Percentiles rank a stretch among this genome's conserved stretches.
These are phyloP conservation scores for Ernsta delagoae DNA, from an alignment of 2,888 invertebrate genomes.

Conservation along the genomic window DNA sequence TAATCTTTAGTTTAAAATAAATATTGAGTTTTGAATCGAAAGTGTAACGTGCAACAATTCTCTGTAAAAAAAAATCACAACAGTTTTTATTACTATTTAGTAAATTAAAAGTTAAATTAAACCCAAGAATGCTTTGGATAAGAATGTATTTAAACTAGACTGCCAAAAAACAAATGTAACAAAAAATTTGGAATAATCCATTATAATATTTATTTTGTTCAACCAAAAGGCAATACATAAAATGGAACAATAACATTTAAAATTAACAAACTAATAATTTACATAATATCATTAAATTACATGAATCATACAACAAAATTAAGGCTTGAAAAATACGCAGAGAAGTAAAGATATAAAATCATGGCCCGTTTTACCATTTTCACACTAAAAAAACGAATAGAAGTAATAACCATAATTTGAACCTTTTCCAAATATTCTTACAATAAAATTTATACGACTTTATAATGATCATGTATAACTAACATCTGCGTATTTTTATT, in stretches of 20 bases:
- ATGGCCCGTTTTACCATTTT: no score
- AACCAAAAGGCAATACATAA: slow-evolving; percentile 27
- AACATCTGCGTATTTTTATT: neutral
- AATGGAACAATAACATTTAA: slow-evolving; percentile 39
- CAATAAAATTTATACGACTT: no score
- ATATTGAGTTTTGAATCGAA: no score
- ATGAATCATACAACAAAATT: neutral
- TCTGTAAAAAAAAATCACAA: no score
- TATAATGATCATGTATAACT: no score
- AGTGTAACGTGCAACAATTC: no score
- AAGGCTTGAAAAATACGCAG: neutral
- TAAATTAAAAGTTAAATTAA: neutral
- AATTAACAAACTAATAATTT: neutral
- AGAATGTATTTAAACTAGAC: slow-evolving; percentile 9
- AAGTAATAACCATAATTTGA: no score
- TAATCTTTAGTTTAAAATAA: no score
- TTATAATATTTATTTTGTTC: slow-evolving; percentile 43
- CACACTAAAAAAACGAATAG: neutral
- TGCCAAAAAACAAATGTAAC: slow-evolving; percentile 12
- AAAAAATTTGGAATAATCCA: slow-evolving; percentile 53
- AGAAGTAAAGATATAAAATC: neutral
- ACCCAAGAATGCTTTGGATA: neutral
- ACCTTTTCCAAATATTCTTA: neutral
- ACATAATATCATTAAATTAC: slow-evolving; percentile 8
- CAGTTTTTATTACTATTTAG: neutral